A percentile compares a stretch with the other conserved stretches of the same genome.
These are phyloP conservation scores for Kryptolebias ocellatus DNA, from an alignment of 2,797 vertebrate species.

Conservation along the genomic window DNA sequence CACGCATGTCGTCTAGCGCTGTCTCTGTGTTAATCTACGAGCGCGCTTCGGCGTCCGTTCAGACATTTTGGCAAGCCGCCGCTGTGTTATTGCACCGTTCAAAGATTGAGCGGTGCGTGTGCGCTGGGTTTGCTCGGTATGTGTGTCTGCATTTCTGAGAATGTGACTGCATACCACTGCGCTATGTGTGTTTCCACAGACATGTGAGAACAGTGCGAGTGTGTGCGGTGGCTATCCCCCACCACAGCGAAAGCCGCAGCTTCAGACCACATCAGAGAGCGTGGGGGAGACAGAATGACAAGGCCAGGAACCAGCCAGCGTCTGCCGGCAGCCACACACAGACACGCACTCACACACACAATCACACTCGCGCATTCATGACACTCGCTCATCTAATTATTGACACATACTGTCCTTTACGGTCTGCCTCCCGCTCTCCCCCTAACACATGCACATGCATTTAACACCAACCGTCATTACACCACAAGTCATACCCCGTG, in stretches of 20 bases:
- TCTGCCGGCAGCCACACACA: constrained; percentile 75
- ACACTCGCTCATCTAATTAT: constrained; percentile 60
- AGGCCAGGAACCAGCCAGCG: constrained; percentile 78
- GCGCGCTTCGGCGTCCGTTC: constrained; percentile 56
- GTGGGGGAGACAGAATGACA: constrained; percentile 80
- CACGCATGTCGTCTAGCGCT: constrained; percentile 71
- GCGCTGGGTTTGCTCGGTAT: constrained; percentile 43
- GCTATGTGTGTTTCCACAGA: constrained; percentile 79
- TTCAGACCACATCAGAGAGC: constrained; percentile 78
- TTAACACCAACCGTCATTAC: constrained; percentile 59
- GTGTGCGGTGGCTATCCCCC: constrained; percentile 71
- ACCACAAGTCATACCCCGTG: constrained; percentile 66
- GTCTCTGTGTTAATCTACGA: constrained; percentile 66
- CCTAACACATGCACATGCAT: constrained; percentile 45
- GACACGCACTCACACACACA: constrained; percentile 52
- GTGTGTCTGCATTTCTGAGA: constrained; percentile 71
- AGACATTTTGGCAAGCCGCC: constrained; percentile 66
- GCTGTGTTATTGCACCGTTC: constrained; percentile 70
- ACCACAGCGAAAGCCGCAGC: constrained; percentile 76
- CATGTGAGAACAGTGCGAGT: constrained; percentile 80
- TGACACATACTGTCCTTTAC: constrained; percentile 56
- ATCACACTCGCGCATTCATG: constrained; percentile 54
- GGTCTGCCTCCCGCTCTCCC: not conserved
- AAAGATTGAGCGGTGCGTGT: constrained; percentile 36
- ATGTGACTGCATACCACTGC: constrained; percentile 75